Evolutionary conservation across 2,113 vertebrate genomes (phyloP).

Genomic region (Mystacornis crossleyi): DNA sequence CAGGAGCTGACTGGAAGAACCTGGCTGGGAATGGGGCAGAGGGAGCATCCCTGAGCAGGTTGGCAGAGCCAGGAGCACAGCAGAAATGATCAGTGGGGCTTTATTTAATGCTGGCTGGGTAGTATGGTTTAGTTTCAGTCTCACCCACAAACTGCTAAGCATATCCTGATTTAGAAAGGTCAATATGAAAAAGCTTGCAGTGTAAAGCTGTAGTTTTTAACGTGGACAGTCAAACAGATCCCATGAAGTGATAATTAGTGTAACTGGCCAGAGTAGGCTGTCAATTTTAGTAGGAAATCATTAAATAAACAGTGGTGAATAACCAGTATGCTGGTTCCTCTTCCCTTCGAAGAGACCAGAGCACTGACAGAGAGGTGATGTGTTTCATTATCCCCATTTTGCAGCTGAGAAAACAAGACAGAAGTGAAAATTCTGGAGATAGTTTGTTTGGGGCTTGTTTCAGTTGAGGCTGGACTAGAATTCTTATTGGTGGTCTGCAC

Average conservation of each 20-base stretch:
- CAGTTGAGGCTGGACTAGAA: not conserved
- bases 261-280: not conserved
- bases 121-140: not conserved
- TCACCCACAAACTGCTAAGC: not conserved
- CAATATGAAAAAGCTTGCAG: not conserved
- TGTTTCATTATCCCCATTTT: not conserved
- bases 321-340: not conserved
- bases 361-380: not conserved
- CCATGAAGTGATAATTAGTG: not conserved
- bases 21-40: not conserved
- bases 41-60: not conserved
- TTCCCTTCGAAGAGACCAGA: not conserved
- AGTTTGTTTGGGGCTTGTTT: not conserved
- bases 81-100: not conserved
- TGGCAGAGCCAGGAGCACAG: not conserved
- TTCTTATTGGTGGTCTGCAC: not conserved
- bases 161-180: not conserved
- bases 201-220: not conserved
- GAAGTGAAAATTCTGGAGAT: not conserved
- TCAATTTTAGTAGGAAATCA: slow-evolving; percentile 4
- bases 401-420: slow-evolving; percentile 9
- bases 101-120: not conserved
- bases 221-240: not conserved
- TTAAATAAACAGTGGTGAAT: not conserved
- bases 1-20: not conserved